These are phyloP conservation scores for Papilio helenus DNA, from an alignment of 1,140 invertebrate species.

Conservation along the genomic window DNA sequence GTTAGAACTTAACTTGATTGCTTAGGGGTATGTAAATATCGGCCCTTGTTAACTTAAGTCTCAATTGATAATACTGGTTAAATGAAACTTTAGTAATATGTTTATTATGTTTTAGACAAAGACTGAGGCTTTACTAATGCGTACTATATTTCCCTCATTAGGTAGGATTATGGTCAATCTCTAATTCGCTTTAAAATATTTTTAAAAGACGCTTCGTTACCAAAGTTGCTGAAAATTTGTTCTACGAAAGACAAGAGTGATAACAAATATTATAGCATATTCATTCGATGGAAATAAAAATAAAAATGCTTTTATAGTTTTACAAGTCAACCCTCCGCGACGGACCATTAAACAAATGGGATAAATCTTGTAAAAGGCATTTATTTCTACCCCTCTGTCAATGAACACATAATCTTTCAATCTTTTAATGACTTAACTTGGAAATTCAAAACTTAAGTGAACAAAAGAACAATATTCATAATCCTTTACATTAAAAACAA, in stretches of 20 bases:
- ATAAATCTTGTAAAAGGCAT: constrained; percentile 64
- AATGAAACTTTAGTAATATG: too few species aligned
- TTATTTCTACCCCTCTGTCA: constrained; percentile 66
- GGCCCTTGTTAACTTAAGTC: neutral
- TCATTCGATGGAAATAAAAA: neutral
- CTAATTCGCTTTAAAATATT: neutral
- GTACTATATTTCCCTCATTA: neutral
- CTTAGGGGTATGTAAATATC: constrained; percentile 1
- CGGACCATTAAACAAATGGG: constrained; percentile 78
- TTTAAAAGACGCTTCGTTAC: neutral
- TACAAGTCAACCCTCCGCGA: constrained; percentile 32
- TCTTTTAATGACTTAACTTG: constrained; percentile 77
- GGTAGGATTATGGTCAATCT: neutral
- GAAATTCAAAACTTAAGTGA: constrained; percentile 43
- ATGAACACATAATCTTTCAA: constrained; percentile 75
- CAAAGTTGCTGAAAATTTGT: neutral
- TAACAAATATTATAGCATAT: neutral
- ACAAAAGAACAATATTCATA: constrained; percentile 11
- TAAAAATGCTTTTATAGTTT: constrained; percentile 29
- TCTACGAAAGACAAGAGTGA: neutral
- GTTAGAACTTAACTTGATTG: neutral
- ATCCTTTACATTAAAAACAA: neutral
- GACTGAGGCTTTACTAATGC: neutral
- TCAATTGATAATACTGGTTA: neutral
- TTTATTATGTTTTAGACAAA: neutral